These are phyloP conservation scores for Trachelipus rathkii DNA, from an alignment of 1,140 invertebrate genomes.

Conservation along the genomic window DNA sequence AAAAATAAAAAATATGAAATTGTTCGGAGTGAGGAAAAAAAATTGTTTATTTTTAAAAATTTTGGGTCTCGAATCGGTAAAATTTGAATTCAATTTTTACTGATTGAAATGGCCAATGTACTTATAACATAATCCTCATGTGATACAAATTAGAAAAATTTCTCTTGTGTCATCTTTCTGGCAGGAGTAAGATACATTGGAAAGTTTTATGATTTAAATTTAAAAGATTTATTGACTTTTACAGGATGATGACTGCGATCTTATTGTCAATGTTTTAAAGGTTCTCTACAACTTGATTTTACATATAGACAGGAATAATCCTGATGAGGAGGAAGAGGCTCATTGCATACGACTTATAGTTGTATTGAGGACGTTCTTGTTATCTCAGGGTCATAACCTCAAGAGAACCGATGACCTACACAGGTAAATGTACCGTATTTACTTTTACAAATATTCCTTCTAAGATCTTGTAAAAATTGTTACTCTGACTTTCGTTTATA, in stretches of 20 bases:
- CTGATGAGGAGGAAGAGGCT: constrained; percentile 64
- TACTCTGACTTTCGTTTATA: too few relatives aligned
- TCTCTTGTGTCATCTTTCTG: too few relatives aligned
- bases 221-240: constrained; percentile 34
- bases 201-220: not conserved
- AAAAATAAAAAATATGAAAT: too few relatives aligned
- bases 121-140: not conserved
- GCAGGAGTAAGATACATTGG: too few relatives aligned
- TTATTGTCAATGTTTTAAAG: constrained; percentile 80
- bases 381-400: constrained; percentile 62
- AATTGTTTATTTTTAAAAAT: too few relatives aligned
- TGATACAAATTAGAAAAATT: too few relatives aligned
- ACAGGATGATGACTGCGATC: constrained; percentile 62
- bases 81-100: too few relatives aligned
- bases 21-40: too few relatives aligned
- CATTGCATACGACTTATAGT: constrained; percentile 67
- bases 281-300: constrained; percentile 82
- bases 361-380: constrained; percentile 66
- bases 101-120: not conserved
- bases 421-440: constrained; percentile 62
- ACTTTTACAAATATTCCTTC: too few relatives aligned
- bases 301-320: constrained; percentile 48
- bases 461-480: too few relatives aligned
- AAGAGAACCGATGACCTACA: constrained; percentile 66
- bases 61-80: too few relatives aligned